phyloP scores from a whole-genome alignment of 1,140 invertebrate genomes.

The Nasonia giraulti region DNA sequence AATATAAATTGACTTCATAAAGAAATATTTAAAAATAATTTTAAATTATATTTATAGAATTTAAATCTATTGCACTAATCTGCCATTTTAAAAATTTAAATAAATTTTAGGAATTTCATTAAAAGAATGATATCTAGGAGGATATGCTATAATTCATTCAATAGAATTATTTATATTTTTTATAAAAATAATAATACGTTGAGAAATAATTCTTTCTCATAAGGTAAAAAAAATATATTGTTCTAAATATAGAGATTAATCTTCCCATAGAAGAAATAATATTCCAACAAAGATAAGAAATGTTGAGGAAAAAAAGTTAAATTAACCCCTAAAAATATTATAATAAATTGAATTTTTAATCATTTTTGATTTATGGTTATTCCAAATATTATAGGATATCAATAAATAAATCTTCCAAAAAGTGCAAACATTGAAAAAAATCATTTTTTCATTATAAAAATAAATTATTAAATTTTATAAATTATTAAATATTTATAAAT shows the following conservation, averaged over 20 bases:
- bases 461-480: too few species aligned
- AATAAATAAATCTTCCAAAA: too few species aligned
- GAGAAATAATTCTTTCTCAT: background rate
- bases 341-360: too few species aligned
- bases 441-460: too few species aligned
- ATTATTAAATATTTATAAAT: too few species aligned
- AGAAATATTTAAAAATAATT: too few species aligned
- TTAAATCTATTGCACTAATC: slow-evolving; percentile 59
- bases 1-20: background rate
- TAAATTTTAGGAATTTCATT: slow-evolving; percentile 53
- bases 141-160: background rate
- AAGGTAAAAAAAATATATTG: background rate
- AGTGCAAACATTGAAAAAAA: too few species aligned
- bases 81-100: slow-evolving; percentile 58
- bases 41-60: background rate
- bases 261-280: background rate
- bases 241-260: background rate
- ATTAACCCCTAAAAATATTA: slow-evolving; percentile 75
- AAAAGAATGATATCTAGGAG: slow-evolving; percentile 10
- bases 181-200: background rate
- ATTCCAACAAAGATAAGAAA: slow-evolving; percentile 79
- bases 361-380: too few species aligned
- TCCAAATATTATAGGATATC: too few species aligned
- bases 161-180: background rate
- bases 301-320: slow-evolving; percentile 85